A percentile compares a stretch with the other conserved stretches of the same genome.
These are phyloP conservation scores for Trichogramma evanescens DNA, from an alignment of 2,888 invertebrate species.

Conservation along the genomic window DNA sequence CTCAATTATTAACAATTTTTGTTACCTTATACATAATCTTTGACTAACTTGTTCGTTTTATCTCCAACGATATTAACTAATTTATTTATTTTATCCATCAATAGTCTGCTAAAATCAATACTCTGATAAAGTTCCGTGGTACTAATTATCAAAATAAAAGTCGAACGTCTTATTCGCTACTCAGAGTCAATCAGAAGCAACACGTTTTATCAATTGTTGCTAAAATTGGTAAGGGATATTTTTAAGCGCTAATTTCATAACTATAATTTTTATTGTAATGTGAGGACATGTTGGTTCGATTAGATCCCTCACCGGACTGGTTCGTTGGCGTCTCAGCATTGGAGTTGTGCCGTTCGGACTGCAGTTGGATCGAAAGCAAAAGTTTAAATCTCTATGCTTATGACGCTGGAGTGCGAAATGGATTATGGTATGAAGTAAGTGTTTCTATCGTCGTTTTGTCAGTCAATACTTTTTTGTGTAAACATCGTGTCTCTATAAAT, in stretches of 20 bases:
- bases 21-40: background rate
- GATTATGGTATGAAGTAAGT: slow-evolving; percentile 80
- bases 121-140: slow-evolving; percentile 17
- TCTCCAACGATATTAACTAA: background rate
- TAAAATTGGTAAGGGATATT: slow-evolving; percentile 8
- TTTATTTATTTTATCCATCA: background rate
- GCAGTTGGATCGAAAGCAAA: slow-evolving; percentile 79
- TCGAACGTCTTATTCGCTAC: background rate
- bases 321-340: slow-evolving; percentile 85
- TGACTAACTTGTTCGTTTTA: background rate
- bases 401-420: slow-evolving; percentile 93
- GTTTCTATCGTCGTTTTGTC: background rate
- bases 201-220: slow-evolving; percentile 17
- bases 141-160: slow-evolving; percentile 18
- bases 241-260: background rate
- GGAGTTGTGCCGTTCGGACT: slow-evolving; percentile 81
- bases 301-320: slow-evolving; percentile 97
- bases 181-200: slow-evolving; percentile 4
- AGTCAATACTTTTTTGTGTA: background rate
- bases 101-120: background rate
- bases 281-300: background rate
- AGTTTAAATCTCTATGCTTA: slow-evolving; percentile 84
- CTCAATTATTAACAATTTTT: no score
- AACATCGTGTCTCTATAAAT: no score
- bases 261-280: background rate